Conservation (phyloP, 2,797 vertebrate genomes). For the Graptemys geographica region DNA sequence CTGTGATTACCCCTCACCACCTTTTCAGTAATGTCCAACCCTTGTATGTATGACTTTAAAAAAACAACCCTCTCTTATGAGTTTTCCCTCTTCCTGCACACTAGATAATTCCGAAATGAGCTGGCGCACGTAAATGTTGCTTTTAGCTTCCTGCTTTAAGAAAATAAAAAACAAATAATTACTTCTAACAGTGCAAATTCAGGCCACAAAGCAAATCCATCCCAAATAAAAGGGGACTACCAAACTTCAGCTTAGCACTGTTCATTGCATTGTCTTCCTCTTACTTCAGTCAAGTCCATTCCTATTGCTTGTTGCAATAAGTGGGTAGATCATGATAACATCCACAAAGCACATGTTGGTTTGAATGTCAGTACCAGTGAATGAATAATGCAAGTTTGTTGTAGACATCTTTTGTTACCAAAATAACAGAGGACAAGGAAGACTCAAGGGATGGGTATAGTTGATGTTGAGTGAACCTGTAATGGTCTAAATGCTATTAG, state of each 20-base stretch:
- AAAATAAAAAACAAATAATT: neutral
- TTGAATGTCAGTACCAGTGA: neutral
- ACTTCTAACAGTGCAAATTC: neutral
- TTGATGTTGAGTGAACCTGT: neutral
- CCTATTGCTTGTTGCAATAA: too few relatives aligned
- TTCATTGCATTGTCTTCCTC: neutral
- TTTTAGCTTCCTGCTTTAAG: neutral
- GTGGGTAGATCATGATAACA: neutral
- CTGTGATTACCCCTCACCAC: neutral
- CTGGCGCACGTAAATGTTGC: neutral
- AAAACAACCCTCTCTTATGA: neutral
- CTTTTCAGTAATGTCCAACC: neutral
- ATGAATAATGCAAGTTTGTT: neutral
- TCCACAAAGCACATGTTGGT: neutral
- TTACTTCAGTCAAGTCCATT: neutral
- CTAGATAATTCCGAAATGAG: neutral
- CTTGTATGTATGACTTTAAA: neutral
- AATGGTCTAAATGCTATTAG: too few relatives aligned
- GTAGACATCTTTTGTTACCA: neutral
- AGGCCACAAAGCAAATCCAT: neutral
- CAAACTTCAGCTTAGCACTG: fast-evolving
- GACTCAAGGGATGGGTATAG: neutral
- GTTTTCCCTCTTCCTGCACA: neutral
- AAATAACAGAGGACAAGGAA: neutral
- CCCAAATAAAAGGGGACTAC: neutral